These are phyloP conservation scores for Limnothrissa miodon DNA, from an alignment of 2,113 vertebrate genomes.

Conservation along the genomic window DNA sequence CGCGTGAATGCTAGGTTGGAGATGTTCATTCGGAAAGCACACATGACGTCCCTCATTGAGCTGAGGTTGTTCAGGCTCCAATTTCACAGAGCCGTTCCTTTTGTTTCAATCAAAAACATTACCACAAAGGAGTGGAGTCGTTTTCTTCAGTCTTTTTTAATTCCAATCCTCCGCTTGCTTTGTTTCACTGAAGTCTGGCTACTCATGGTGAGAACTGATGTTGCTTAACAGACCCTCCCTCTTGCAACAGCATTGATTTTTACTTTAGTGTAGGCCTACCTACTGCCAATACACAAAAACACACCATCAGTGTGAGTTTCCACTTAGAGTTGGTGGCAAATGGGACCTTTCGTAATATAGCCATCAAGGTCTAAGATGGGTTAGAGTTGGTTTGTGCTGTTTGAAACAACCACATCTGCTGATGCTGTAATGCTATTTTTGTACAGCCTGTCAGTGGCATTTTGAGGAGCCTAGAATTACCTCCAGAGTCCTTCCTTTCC, in stretches of 20 bases:
- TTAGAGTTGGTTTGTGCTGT: background rate
- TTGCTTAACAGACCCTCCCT: background rate
- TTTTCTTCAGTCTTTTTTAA: background rate
- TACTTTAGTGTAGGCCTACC: background rate
- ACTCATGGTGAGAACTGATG: background rate
- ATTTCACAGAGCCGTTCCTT: background rate
- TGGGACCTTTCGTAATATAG: background rate
- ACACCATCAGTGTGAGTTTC: background rate
- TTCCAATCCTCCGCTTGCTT: background rate
- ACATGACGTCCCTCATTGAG: background rate
- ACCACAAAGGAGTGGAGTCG: background rate
- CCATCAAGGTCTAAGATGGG: background rate
- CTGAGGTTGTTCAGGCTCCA: background rate
- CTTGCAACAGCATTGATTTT: background rate
- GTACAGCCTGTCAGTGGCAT: background rate
- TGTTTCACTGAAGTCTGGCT: background rate
- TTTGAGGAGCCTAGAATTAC: constrained; percentile 3
- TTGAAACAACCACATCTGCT: background rate
- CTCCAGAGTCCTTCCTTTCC: background rate
- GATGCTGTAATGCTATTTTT: background rate
- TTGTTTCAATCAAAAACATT: background rate
- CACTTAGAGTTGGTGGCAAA: background rate
- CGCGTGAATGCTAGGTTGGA: background rate
- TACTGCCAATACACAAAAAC: background rate
- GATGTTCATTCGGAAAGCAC: background rate